A percentile compares a stretch with the other conserved stretches of the same genome.
phyloP scores from a whole-genome alignment of 2,797 vertebrate genomes.

The Neostethus bicornis region DNA sequence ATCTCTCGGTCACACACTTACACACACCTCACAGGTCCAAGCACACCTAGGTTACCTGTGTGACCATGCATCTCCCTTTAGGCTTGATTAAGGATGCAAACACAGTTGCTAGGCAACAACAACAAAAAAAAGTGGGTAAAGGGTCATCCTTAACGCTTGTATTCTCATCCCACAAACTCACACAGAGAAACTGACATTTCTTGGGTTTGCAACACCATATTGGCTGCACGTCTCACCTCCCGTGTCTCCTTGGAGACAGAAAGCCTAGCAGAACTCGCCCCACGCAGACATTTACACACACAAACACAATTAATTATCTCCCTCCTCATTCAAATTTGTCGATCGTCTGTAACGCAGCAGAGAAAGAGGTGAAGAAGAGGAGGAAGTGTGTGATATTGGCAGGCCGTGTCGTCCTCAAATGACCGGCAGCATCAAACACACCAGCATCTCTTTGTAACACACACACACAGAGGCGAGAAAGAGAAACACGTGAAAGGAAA shows the following conservation, averaged over 20 bases:
- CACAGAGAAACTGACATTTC: slow-evolving; percentile 38
- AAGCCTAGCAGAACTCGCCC: slow-evolving; percentile 19
- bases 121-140: slow-evolving; percentile 38
- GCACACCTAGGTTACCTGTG: slow-evolving; percentile 46
- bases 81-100: neutral
- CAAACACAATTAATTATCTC: slow-evolving; percentile 56
- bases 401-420: slow-evolving; percentile 19
- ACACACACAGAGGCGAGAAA: neutral
- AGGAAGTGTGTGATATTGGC: slow-evolving; percentile 5
- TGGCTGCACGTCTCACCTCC: slow-evolving; percentile 54
- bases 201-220: slow-evolving; percentile 39
- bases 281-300: slow-evolving; percentile 16
- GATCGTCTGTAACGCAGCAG: slow-evolving; percentile 39
- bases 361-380: slow-evolving; percentile 15
- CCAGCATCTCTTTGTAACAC: slow-evolving; percentile 2
- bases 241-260: slow-evolving; percentile 66
- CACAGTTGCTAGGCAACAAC: slow-evolving; percentile 46
- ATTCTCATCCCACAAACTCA: slow-evolving; percentile 5
- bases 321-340: slow-evolving; percentile 54
- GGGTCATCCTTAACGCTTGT: slow-evolving; percentile 5
- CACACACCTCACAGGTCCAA: neutral
- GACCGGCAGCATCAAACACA: slow-evolving; percentile 21
- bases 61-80: slow-evolving; percentile 6
- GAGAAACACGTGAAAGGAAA: slow-evolving; percentile 24
- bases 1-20: slow-evolving; percentile 6